Percentiles rank a stretch among this genome's conserved stretches.
These are phyloP conservation scores for Notoglanidium macrostoma DNA, from an alignment of 2,797 vertebrate species.

Conservation along the genomic window DNA sequence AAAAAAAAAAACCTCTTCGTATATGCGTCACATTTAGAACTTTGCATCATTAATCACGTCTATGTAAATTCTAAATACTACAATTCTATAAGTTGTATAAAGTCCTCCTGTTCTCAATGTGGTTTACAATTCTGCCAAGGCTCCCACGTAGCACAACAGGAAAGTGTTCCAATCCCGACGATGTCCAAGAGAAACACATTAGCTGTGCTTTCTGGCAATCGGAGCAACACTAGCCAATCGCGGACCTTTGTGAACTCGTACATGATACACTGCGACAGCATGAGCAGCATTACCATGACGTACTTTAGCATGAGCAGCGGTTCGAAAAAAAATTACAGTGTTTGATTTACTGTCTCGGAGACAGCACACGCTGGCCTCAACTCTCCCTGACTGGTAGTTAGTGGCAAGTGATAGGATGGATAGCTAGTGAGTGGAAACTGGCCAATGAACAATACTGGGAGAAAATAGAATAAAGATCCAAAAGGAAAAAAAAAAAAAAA, in stretches of 20 bases:
- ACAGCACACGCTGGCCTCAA: background rate
- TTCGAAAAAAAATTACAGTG: background rate
- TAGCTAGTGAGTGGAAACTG: background rate
- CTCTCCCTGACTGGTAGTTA: background rate
- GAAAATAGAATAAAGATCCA: no score
- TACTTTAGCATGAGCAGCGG: background rate
- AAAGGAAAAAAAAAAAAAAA: no score
- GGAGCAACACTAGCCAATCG: background rate
- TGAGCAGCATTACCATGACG: background rate
- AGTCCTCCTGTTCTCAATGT: background rate
- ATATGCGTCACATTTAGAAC: background rate
- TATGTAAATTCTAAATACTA: background rate
- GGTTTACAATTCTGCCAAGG: background rate
- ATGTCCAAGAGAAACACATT: background rate
- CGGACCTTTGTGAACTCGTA: background rate
- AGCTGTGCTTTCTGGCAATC: background rate
- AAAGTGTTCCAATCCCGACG: background rate
- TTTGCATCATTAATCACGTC: no score
- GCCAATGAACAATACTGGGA: background rate
- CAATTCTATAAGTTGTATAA: background rate
- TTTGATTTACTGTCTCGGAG: background rate
- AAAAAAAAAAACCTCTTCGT: background rate
- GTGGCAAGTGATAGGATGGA: background rate
- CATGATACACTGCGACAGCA: background rate
- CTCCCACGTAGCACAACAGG: background rate